Evolutionary conservation across 2,797 vertebrate genomes (phyloP).

Genomic region (Scomberomorus guttatus): DNA sequence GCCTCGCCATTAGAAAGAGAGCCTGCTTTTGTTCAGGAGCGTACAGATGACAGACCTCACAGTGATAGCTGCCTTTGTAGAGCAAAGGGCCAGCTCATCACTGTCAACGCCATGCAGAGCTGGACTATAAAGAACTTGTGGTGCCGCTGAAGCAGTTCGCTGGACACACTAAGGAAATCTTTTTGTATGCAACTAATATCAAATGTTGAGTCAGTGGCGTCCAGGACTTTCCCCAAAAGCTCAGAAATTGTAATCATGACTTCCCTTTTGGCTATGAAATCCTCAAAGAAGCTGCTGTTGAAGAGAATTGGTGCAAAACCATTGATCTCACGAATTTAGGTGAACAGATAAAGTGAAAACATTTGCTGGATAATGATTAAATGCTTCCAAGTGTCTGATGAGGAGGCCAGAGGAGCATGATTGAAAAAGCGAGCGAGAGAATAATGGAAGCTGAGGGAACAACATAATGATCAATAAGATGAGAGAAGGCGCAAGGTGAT

Average conservation of each 20-base stretch:
- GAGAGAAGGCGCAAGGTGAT: not conserved
- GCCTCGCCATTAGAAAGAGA: conserved; percentile 23
- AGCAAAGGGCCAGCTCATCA: conserved; percentile 66
- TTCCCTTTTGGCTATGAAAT: not conserved
- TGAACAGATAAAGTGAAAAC: not conserved
- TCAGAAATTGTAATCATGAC: not conserved
- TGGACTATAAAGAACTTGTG: not conserved
- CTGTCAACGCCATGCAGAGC: conserved; percentile 61
- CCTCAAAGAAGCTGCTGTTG: not conserved
- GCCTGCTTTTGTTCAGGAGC: conserved; percentile 56
- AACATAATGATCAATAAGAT: conserved; percentile 15
- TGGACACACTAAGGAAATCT: conserved; percentile 16
- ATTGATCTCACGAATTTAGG: not conserved
- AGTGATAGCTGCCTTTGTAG: conserved; percentile 65
- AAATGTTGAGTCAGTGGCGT: conserved; percentile 4
- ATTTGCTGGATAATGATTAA: not conserved
- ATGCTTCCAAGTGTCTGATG: not conserved
- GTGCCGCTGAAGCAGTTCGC: conserved; percentile 27
- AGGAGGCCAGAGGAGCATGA: conserved; percentile 4
- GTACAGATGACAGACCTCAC: conserved; percentile 60
- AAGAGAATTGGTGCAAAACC: not conserved
- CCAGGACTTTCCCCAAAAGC: not conserved
- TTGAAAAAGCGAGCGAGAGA: not conserved
- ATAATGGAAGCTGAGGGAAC: not conserved
- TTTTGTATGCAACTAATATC: conserved; percentile 12